Conservation (phyloP, 2,888 invertebrate genomes). For the Furcula furcula region DNA sequence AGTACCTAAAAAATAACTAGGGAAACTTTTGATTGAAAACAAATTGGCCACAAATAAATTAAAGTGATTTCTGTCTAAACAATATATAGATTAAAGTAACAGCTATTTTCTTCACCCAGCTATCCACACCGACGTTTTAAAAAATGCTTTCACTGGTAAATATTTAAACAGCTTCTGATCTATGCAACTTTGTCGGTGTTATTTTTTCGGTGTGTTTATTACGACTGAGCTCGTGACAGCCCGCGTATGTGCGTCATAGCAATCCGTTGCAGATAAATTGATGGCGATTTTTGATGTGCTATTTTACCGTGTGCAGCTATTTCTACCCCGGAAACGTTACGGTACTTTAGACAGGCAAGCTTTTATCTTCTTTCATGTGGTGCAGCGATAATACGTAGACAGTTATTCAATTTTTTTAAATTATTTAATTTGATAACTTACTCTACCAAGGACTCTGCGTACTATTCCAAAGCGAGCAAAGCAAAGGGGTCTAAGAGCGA, state of each 20-base stretch:
- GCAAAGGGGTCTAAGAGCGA: too few species aligned
- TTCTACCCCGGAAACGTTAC: background rate
- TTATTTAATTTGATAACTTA: too few species aligned
- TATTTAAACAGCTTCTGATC: constrained; percentile 13
- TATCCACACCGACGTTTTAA: constrained; percentile 1
- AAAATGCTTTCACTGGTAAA: constrained; percentile 11
- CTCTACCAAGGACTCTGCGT: too few species aligned
- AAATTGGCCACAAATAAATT: background rate
- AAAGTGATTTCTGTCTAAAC: background rate
- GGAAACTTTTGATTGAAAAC: background rate
- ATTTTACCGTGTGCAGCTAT: background rate
- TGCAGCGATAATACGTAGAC: too few species aligned
- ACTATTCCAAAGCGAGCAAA: too few species aligned
- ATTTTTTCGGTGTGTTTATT: constrained; percentile 24
- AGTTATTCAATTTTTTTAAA: too few species aligned
- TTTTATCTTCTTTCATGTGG: too few species aligned
- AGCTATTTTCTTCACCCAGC: constrained; percentile 5
- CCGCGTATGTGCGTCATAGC: constrained; percentile 25
- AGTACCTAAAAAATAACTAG: background rate
- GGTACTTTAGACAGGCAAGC: too few species aligned
- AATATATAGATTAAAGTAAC: constrained; percentile 5
- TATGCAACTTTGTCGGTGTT: constrained; percentile 10
- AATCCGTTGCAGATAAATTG: constrained; percentile 11
- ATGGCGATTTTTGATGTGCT: background rate
- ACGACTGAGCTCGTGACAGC: constrained; percentile 16